Evolutionary conservation across 2,797 vertebrate species (phyloP), one percentile per base, ranked within the genome.

Genomic region (Podargus strigoides): DNA sequence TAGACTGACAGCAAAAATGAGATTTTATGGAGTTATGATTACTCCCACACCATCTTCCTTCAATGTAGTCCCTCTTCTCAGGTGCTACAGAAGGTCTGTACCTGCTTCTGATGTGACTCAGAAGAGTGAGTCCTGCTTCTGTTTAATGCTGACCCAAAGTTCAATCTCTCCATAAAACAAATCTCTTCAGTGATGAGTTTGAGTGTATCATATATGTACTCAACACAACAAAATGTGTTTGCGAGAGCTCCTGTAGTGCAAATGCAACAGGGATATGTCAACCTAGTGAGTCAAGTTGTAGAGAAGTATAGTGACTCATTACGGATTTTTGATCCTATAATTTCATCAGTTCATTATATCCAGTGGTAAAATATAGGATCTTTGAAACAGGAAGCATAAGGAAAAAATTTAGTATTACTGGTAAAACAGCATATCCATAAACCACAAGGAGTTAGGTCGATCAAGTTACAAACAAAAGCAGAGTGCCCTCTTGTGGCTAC

Each of bases 401-500:
- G 2, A 3, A 24, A 21, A 19, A 12, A 30, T 3, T 17, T 2
- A 32, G 3, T 3, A 3, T 9, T 32, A 30, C 66, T 82, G 28
- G 32, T 41, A 18, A 56, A 86, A 19, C n/a, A 14, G 24, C 28
- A 0, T 34, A 7, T 27, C 9, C 18, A 18, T 13, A 37, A 74
- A 30, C 62, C 34, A 23, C 27, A 4, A n/a, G n/a, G n/a, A n/a
- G 34, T 15, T 9, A 47, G 39, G 22, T 2, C 6, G 64, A 39
- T 66, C 70, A 28, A 86, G 49, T 3, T 16, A 56, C 85, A 87
- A 36, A 93, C 97, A 97, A 97, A 78, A 87, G 96, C 96, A 96
- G 97, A 97, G 97, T 97, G 98, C 98, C 98, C 98, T 97, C 98
- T 98, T 91, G 97, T 98, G 98, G 97, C 91, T 56, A 4, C 55